Evolutionary conservation across 2,797 vertebrate species (phyloP), one percentile per base, ranked within the genome.

Genomic region (Pogoniulus pusillus): DNA sequence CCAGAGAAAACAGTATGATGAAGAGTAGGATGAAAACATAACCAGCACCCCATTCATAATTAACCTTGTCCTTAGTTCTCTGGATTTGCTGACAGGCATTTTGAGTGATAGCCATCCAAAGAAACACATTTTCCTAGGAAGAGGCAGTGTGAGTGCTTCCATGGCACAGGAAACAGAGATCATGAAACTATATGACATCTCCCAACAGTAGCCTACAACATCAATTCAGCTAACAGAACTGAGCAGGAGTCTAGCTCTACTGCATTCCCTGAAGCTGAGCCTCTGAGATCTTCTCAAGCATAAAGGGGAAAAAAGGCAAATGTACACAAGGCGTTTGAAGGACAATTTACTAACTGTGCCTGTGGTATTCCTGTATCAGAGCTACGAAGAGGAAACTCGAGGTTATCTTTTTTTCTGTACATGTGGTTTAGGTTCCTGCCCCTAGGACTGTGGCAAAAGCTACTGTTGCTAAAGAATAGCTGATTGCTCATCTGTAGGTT

Each of bases 341-440:
- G 93, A 92, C 94, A 76, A 64, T 89, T 85, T 70, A 64, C 83
- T 95, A 84, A 94, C 94, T 59, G 32, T 82, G 93, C 78, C 86
- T 80, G 75, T 84, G 77, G 84, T 93, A 18, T 91, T 95, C 75
- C 90, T n/a, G 91, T 85, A 92, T 88, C 85, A 94, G 72, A 93
- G 62, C 82, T 83, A 39, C 4, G 32, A 63, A 87, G 70, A 92
- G 88, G 85, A 91, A 92, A 80, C 85, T 91, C 80, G 77, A 95
- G 82, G 86, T 95, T 93, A 89, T 75, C 79, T 93, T 87, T 85
- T n/a, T 92, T 86, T 53, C 60, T 85, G 34, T 78, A 57, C 53
- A 54, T 85, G 71, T 58, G 57, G 69, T 89, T 95, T 93, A 78
- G 64, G 82, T 89, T 95, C 68, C 87, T 74, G 75, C 57, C 74